Percentiles rank a stretch among this genome's conserved stretches.
Evolutionary conservation across 1,140 invertebrate genomes (phyloP).

Genomic region (Druon quercuslanigerum): DNA sequence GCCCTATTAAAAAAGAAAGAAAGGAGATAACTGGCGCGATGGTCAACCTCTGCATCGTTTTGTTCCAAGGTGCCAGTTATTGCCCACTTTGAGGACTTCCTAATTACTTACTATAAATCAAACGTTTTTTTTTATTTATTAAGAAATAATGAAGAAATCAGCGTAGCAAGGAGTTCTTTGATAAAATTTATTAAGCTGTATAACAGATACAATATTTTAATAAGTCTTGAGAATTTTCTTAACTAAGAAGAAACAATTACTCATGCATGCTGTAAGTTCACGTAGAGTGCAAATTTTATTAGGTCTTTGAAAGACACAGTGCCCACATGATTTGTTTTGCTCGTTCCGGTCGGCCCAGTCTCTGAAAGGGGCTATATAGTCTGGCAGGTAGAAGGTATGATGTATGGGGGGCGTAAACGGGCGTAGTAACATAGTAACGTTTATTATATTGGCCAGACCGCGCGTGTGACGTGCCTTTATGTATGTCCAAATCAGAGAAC

Average conservation of each 20-base stretch:
- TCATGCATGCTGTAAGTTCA: not conserved
- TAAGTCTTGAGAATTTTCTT: not conserved
- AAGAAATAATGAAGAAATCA: too few relatives aligned
- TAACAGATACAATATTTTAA: not conserved
- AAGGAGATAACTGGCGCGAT: not conserved
- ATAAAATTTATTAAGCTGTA: too few relatives aligned
- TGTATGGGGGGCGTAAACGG: constrained; percentile 68
- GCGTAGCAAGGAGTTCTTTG: too few relatives aligned
- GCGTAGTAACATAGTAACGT: constrained; percentile 69
- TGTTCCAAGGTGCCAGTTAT: not conserved
- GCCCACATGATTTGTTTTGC: constrained; percentile 26
- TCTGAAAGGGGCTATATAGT: constrained; percentile 49
- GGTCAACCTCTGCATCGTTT: not conserved
- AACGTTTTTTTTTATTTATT: not conserved
- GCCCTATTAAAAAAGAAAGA: not conserved
- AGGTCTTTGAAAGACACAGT: constrained; percentile 30
- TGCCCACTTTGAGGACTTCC: not conserved
- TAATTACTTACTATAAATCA: not conserved
- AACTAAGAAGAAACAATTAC: constrained; percentile 13
- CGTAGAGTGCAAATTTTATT: constrained; percentile 14
- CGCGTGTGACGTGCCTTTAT: constrained; percentile 51
- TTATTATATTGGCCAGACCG: constrained; percentile 65
- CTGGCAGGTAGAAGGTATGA: constrained; percentile 62
- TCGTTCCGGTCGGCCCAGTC: constrained; percentile 25
- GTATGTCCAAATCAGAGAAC: constrained; percentile 37